Conservation (phyloP, 2,113 vertebrate species). For the Phyllopteryx taeniolatus region DNA sequence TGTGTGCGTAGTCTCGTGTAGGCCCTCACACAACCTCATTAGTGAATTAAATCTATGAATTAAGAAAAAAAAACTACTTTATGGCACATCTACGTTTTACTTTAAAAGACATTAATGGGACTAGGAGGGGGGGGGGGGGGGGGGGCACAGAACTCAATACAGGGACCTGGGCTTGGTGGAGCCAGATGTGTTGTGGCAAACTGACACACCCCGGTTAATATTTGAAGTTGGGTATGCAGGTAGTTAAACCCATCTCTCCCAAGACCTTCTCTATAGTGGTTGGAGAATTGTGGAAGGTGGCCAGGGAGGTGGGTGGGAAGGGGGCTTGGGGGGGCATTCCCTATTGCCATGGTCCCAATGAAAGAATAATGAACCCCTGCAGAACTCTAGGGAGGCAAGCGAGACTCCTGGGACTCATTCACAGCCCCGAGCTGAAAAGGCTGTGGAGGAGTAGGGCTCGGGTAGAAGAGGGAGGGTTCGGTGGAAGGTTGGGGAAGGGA, state of each 20-base stretch:
- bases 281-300: not conserved
- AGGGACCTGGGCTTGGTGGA: not conserved
- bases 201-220: not conserved
- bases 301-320: conserved; percentile 11
- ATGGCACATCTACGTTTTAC: conserved; percentile 58
- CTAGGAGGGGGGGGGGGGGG: conserved; percentile 12
- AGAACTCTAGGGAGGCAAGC: conserved; percentile 73
- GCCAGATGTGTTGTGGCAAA: not conserved
- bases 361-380: conserved; percentile 80
- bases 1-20: conserved; percentile 32
- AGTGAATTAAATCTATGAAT: conserved; percentile 55
- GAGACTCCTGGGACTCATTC: conserved; percentile 77
- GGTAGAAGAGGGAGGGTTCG: not conserved
- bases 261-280: not conserved
- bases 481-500: conserved; percentile 13
- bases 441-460: conserved; percentile 42
- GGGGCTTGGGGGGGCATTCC: conserved; percentile 50
- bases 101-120: conserved; percentile 41
- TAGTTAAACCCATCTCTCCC: not conserved
- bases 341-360: conserved; percentile 75
- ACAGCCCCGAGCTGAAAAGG: conserved; percentile 72
- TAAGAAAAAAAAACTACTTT: conserved; percentile 5
- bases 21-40: conserved; percentile 65
- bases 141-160: not conserved
- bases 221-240: not conserved